Evolutionary conservation across 2,888 invertebrate species (phyloP), one percentile per base, ranked within the genome.

Genomic region (Gymnosoma rotundatum): DNA sequence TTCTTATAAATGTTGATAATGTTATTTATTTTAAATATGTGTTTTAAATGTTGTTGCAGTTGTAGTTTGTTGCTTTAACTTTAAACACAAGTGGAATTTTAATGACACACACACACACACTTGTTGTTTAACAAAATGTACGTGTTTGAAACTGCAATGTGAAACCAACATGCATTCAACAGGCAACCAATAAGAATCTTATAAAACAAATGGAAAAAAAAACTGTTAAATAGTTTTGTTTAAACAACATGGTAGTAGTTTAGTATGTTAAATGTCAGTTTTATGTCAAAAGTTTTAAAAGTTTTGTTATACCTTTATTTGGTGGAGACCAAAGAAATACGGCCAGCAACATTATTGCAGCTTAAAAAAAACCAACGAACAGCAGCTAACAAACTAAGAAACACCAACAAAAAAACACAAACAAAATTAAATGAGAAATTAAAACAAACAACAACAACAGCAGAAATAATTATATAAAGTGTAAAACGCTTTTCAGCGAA

Each of bases 241-340:
- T 63, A 76, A 72, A 79, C 42, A 70, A 86, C 76, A 83, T 86
- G 86, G 87, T 83, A 82, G 80, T 83, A 82, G 80, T 83, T 87
- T 87, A 88, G 87, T 89, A 89, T 88, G 90, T 90, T 87, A 89
- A 89, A 89, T 88, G 90, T 90, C 90, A 90, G 87, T 90, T 89
- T 89, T 88, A 86, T 89, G 90, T 89, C 90, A 89, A 88, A 83
- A 83, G 76, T 79, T 79, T 32, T 70, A 52, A 75, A 78, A 74
- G 50, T 72, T 78, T 78, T 50, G 69, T 79, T 79, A 66, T 69
- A 70, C 64, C 78, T 78, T 69, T 74, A 70, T 74, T 83, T 83
- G 73, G 73, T 1, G 36, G 72, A 74, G n/a, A 78, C n/a, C 20
- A 61, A 70, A 61, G 38, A 50, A 58, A 63, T 36, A 45, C 50